Conservation (phyloP, 2,888 invertebrate genomes). For the Chrysotoxum bicinctum region DNA sequence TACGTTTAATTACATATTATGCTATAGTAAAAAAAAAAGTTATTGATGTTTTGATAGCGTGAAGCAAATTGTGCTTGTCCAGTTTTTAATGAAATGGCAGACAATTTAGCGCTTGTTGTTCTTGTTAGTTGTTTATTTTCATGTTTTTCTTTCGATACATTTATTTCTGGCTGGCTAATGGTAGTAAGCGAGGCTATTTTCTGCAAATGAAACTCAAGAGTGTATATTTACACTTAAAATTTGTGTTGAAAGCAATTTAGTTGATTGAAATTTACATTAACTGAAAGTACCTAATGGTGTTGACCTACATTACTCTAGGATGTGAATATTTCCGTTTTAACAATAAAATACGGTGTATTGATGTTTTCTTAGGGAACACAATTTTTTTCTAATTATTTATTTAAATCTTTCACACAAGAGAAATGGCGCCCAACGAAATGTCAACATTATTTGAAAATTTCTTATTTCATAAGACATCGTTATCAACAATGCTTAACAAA, state of each 20-base stretch:
- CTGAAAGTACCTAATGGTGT: not conserved
- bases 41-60: constrained; percentile 66
- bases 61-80: constrained; percentile 58
- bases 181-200: not conserved
- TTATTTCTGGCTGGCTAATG: constrained; percentile 7
- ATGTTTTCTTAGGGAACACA: not conserved
- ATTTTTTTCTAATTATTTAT: not conserved
- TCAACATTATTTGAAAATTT: not conserved
- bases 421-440: not conserved
- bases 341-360: not conserved
- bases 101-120: constrained; percentile 53
- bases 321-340: not conserved
- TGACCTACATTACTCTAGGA: constrained; percentile 1
- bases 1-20: too few relatives aligned
- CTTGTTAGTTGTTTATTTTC: constrained; percentile 24
- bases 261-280: constrained; percentile 41
- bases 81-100: constrained; percentile 46
- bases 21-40: not conserved
- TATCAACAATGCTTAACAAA: not conserved
- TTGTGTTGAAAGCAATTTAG: constrained; percentile 27
- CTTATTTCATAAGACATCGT: too few relatives aligned
- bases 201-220: not conserved
- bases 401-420: not conserved
- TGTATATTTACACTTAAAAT: constrained; percentile 18
- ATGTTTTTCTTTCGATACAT: constrained; percentile 25